Percentiles rank a stretch among this genome's conserved stretches.
phyloP scores from a whole-genome alignment of 2,888 invertebrate genomes.

The Alviniconcha strummeri region DNA sequence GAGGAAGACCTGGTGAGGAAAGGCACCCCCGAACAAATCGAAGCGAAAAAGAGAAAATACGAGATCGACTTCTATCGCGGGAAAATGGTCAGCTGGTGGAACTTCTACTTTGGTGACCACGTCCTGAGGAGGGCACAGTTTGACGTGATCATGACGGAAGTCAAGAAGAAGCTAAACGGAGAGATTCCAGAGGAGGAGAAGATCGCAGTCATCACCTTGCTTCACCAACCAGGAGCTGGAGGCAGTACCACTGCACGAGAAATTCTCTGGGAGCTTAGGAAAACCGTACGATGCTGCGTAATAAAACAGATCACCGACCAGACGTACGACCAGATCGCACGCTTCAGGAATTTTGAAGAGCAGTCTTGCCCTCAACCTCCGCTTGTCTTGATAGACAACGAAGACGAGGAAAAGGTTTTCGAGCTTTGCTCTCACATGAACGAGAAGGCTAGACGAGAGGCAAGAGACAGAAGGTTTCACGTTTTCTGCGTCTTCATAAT shows the following conservation, averaged over 20 bases:
- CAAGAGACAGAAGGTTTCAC: slow-evolving; percentile 22
- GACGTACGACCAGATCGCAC: slow-evolving; percentile 52
- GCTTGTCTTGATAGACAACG: slow-evolving; percentile 55
- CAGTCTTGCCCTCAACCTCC: slow-evolving; percentile 49
- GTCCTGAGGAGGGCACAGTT: slow-evolving; percentile 47
- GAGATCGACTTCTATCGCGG: slow-evolving; percentile 53
- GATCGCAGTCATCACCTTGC: slow-evolving; percentile 47
- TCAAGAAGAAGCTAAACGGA: slow-evolving; percentile 38
- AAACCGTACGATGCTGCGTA: slow-evolving; percentile 52
- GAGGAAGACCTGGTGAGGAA: slow-evolving; percentile 22
- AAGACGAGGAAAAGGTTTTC: slow-evolving; percentile 48
- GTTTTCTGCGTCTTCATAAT: slow-evolving; percentile 49
- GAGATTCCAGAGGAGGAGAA: slow-evolving; percentile 40
- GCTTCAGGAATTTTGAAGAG: slow-evolving; percentile 49
- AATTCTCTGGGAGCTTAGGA: slow-evolving; percentile 55
- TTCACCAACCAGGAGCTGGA: slow-evolving; percentile 62
- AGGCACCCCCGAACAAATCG: slow-evolving; percentile 35
- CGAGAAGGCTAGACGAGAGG: slow-evolving; percentile 36
- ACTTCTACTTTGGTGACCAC: slow-evolving; percentile 54
- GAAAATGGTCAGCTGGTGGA: slow-evolving; percentile 57
- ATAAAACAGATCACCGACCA: slow-evolving; percentile 52
- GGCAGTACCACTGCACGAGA: slow-evolving; percentile 59
- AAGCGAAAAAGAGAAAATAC: slow-evolving; percentile 45
- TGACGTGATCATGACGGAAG: slow-evolving; percentile 34
- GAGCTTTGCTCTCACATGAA: slow-evolving; percentile 42